Evolutionary conservation across 2,888 invertebrate genomes (phyloP).

Genomic region (Chloroclystis v-ata): DNA sequence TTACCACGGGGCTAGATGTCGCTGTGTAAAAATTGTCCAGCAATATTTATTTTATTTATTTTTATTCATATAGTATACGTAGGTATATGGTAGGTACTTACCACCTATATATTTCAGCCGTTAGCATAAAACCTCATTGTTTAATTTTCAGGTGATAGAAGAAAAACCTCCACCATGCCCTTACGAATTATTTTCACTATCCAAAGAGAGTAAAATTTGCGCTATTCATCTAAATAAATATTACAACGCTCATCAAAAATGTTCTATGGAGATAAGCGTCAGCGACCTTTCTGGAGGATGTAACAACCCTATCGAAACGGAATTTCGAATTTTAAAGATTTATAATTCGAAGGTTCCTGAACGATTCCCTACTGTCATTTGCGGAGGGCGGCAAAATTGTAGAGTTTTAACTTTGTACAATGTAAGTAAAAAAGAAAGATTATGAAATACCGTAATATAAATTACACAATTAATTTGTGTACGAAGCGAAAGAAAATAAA

Average conservation of each 20-base stretch:
- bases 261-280: not conserved
- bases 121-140: too few relatives aligned
- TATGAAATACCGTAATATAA: too few relatives aligned
- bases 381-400: conserved; percentile 44
- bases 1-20: too few relatives aligned
- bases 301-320: conserved; percentile 50
- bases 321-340: conserved; percentile 34
- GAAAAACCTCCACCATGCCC: conserved; percentile 48
- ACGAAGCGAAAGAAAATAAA: too few relatives aligned
- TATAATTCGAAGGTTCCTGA: conserved; percentile 28
- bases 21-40: too few relatives aligned
- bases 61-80: too few relatives aligned
- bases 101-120: too few relatives aligned
- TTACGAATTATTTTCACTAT: conserved; percentile 47
- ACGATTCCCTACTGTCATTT: conserved; percentile 36
- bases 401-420: conserved; percentile 47
- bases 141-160: conserved; percentile 51
- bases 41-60: too few relatives aligned
- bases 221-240: conserved; percentile 32
- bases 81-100: too few relatives aligned
- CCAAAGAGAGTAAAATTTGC: conserved; percentile 38
- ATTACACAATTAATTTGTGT: too few relatives aligned
- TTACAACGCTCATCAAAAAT: conserved; percentile 1
- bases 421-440: conserved; percentile 28
- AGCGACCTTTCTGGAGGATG: not conserved